These are phyloP conservation scores for Poecilia wingei DNA, from an alignment of 2,797 vertebrate genomes.

Conservation along the genomic window DNA sequence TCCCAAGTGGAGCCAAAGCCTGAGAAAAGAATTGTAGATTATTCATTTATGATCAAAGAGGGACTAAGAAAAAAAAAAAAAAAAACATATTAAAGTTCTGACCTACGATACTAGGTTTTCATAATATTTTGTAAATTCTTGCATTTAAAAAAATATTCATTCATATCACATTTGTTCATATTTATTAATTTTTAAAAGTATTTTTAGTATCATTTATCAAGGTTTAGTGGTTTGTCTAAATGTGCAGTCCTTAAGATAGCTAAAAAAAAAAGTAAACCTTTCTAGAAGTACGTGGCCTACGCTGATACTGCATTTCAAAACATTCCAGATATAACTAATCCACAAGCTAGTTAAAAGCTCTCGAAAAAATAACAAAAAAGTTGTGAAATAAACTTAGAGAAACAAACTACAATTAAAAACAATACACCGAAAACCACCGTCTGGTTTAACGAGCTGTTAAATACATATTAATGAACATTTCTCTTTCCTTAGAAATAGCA, in stretches of 20 bases:
- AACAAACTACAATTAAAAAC: neutral
- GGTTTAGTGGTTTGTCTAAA: neutral
- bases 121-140: neutral
- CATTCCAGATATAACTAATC: neutral
- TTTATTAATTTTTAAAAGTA: neutral
- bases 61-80: neutral
- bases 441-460: neutral
- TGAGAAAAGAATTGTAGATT: constrained; percentile 52
- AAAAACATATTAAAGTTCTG: neutral
- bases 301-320: neutral
- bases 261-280: neutral
- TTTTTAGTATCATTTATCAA: neutral
- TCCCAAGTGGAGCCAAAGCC: constrained; percentile 82
- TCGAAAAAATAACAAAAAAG: neutral
- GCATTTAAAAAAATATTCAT: neutral
- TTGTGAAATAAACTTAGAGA: neutral
- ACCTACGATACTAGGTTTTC: neutral
- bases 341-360: neutral
- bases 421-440: neutral
- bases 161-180: neutral
- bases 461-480: neutral
- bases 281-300: neutral
- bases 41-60: neutral
- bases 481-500: constrained; percentile 81
- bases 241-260: neutral